Percentiles rank a stretch among this genome's conserved stretches.
These are phyloP conservation scores for Trichogramma pretiosum DNA, from an alignment of 1,140 invertebrate species.

Conservation along the genomic window DNA sequence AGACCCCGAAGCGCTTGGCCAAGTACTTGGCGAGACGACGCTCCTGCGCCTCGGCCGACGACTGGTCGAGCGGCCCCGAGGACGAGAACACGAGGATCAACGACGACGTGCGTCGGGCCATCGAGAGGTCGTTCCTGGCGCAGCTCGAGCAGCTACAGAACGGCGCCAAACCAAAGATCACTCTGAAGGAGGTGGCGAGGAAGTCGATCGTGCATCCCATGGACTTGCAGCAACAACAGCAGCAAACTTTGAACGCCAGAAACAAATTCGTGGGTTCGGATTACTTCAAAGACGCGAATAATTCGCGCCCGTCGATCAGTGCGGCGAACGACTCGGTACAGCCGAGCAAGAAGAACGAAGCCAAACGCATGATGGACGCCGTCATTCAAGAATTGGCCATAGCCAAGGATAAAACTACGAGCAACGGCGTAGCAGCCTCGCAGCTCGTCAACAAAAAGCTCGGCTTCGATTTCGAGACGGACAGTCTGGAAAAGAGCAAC, in stretches of 20 bases:
- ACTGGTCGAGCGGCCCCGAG: not conserved
- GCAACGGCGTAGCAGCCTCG: conserved; percentile 33
- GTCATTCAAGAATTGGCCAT: conserved; percentile 47
- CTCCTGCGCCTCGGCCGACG: too few relatives aligned
- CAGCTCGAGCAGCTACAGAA: conserved; percentile 34
- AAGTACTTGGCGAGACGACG: not conserved
- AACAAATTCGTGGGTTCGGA: not conserved
- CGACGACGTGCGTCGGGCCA: conserved; percentile 29
- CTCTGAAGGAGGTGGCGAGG: too few relatives aligned
- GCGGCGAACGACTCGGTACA: not conserved
- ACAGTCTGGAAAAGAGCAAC: conserved; percentile 64
- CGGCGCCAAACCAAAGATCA: conserved; percentile 4
- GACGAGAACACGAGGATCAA: conserved; percentile 18
- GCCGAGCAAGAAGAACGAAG: conserved; percentile 9
- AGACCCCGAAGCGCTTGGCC: too few relatives aligned
- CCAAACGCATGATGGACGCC: conserved; percentile 44
- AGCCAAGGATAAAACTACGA: conserved; percentile 36
- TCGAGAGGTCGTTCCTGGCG: conserved; percentile 41
- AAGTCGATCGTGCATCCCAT: too few relatives aligned
- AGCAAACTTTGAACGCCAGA: too few relatives aligned
- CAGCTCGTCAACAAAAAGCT: conserved; percentile 11
- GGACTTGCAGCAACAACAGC: too few relatives aligned
- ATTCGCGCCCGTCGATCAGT: too few relatives aligned
- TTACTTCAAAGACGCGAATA: too few relatives aligned
- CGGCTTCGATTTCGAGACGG: conserved; percentile 59